A percentile compares a stretch with the other conserved stretches of the same genome.
Evolutionary conservation across 2,797 vertebrate species (phyloP).

Genomic region (Leuciscus waleckii): DNA sequence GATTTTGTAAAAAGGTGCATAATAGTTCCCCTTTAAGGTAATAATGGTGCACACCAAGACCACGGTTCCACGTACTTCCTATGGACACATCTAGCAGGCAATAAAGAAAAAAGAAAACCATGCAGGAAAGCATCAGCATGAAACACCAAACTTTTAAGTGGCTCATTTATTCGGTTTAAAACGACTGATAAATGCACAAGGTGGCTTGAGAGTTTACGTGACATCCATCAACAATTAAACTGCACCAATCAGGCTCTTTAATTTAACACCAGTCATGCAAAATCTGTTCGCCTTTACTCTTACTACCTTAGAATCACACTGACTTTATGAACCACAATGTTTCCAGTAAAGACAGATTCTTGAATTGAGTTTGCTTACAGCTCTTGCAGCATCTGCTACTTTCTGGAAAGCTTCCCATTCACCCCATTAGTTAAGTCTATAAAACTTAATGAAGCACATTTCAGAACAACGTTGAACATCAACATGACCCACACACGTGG

Average conservation of each 20-base stretch:
- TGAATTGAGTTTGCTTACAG: not conserved
- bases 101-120: not conserved
- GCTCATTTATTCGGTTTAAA: constrained; percentile 44
- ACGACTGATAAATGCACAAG: constrained; percentile 15
- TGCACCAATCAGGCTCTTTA: not conserved
- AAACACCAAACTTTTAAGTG: not conserved
- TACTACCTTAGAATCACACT: not conserved
- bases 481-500: not conserved
- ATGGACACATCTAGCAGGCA: too few species aligned
- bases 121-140: not conserved
- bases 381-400: not conserved
- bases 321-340: not conserved
- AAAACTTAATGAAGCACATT: too few species aligned
- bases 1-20: too few species aligned
- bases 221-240: constrained; percentile 2
- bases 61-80: not conserved
- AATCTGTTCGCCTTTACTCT: not conserved
- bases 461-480: constrained; percentile 1
- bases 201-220: constrained; percentile 23
- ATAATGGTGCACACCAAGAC: not conserved
- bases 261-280: not conserved
- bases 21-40: too few species aligned
- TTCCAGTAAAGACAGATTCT: not conserved
- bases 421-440: not conserved
- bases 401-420: not conserved